Evolutionary conservation across 2,888 invertebrate genomes (phyloP).

Genomic region (Boloria euphrosyne): DNA sequence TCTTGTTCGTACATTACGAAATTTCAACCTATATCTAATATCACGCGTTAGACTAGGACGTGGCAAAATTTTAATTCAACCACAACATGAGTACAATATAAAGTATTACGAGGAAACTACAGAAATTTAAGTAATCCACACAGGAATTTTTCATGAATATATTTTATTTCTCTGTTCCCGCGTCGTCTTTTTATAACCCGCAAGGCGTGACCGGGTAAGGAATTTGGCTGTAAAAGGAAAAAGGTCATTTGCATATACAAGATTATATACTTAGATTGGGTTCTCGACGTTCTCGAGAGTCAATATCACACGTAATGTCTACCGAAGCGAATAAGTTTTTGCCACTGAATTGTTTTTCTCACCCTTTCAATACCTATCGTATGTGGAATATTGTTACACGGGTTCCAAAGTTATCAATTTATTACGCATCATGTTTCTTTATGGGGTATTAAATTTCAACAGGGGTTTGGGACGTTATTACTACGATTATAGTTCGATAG

Average conservation of each 20-base stretch:
- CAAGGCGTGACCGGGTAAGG: conserved; percentile 68
- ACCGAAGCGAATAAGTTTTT: conserved; percentile 63
- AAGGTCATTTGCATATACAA: conserved; percentile 72
- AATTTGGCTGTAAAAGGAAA: conserved; percentile 67
- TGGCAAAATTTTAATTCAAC: too few species aligned
- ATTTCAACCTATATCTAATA: too few species aligned
- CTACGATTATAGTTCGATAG: neutral
- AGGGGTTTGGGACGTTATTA: neutral
- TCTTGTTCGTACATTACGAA: too few species aligned
- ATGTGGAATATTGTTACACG: conserved; percentile 3
- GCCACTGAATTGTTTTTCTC: conserved; percentile 66
- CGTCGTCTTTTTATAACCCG: conserved; percentile 60
- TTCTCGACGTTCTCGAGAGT: conserved; percentile 58
- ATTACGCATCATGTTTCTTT: conserved; percentile 9
- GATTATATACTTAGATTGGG: conserved; percentile 71
- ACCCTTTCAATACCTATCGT: conserved; percentile 43
- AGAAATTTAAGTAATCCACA: conserved; percentile 33
- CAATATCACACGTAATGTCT: conserved; percentile 73
- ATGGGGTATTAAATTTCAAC: conserved; percentile 7
- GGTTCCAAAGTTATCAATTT: conserved; percentile 19
- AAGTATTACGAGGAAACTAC: conserved; percentile 12
- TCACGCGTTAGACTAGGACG: too few species aligned
- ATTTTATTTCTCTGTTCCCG: conserved; percentile 60
- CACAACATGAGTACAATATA: conserved; percentile 1
- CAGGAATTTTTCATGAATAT: conserved; percentile 28